phyloP scores from a whole-genome alignment of 1,140 invertebrate genomes.

The Heliconius melpomene region DNA sequence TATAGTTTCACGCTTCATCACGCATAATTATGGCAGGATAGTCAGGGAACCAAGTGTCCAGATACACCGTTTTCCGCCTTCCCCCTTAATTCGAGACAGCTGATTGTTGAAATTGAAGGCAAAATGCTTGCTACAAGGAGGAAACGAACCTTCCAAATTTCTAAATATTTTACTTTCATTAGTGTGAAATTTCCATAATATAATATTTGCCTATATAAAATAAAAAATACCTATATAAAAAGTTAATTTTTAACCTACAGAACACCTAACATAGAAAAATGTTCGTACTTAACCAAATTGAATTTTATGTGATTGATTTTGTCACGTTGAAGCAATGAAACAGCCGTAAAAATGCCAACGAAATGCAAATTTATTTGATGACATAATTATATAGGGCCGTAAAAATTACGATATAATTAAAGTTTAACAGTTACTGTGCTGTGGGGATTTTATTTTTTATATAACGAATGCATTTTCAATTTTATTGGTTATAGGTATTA shows the following conservation, averaged over 20 bases:
- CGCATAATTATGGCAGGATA: neutral
- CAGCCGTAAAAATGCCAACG: constrained; percentile 16
- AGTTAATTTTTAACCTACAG: neutral
- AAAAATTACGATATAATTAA: constrained; percentile 22
- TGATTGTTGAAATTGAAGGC: too few relatives aligned
- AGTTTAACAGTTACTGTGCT: neutral
- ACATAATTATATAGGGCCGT: constrained; percentile 21
- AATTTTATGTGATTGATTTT: constrained; percentile 19
- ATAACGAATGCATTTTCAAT: neutral
- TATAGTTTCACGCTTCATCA: neutral
- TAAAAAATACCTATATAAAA: too few relatives aligned
- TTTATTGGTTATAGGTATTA: too few relatives aligned
- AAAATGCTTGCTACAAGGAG: too few relatives aligned
- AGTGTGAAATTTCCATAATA: too few relatives aligned
- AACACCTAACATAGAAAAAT: neutral
- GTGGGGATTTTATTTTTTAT: neutral
- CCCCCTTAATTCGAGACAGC: neutral
- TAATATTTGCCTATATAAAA: too few relatives aligned
- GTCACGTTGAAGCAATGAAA: constrained; percentile 23
- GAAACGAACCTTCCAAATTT: too few relatives aligned
- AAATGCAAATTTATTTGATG: constrained; percentile 29
- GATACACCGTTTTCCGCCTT: neutral
- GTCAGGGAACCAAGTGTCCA: neutral
- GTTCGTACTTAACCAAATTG: neutral
- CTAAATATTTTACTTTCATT: too few relatives aligned